phyloP scores from a whole-genome alignment of 2,797 vertebrate genomes.

The Tokudaia muenninki region DNA sequence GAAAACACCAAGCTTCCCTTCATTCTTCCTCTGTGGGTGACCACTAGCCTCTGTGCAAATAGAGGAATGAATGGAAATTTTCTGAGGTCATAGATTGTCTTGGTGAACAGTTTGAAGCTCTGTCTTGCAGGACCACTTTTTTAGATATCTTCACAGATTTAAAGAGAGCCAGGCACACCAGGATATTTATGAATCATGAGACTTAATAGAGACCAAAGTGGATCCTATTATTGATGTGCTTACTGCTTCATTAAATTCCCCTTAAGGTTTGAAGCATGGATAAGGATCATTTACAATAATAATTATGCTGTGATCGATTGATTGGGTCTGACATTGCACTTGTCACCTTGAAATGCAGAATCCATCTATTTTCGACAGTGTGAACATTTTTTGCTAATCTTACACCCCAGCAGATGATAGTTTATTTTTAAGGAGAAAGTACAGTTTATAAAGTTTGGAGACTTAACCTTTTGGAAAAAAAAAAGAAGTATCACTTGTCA shows the following conservation, averaged over 20 bases:
- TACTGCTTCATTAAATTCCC: slow-evolving; percentile 92
- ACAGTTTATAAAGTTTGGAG: slow-evolving; percentile 84
- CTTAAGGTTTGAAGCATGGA: slow-evolving; percentile 90
- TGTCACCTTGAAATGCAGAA: slow-evolving; percentile 92
- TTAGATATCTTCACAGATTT: slow-evolving; percentile 82
- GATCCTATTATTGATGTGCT: slow-evolving; percentile 91
- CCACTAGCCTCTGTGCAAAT: background rate
- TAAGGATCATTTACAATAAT: slow-evolving; percentile 93
- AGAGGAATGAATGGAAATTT: background rate
- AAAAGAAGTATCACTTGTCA: slow-evolving; percentile 85
- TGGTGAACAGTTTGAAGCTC: slow-evolving; percentile 61
- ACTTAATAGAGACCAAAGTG: slow-evolving; percentile 88
- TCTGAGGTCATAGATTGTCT: background rate
- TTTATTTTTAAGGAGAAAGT: slow-evolving; percentile 85
- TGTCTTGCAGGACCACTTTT: slow-evolving; percentile 67
- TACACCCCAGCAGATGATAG: slow-evolving; percentile 75
- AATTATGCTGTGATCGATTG: slow-evolving; percentile 93
- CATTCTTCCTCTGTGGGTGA: background rate
- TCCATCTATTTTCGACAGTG: slow-evolving; percentile 86
- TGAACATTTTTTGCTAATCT: slow-evolving; percentile 83
- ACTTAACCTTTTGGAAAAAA: slow-evolving; percentile 87
- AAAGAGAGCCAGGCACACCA: slow-evolving; percentile 85
- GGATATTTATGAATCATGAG: slow-evolving; percentile 88
- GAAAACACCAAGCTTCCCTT: background rate
- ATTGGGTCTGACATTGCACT: slow-evolving; percentile 91